Evolutionary conservation across 2,888 invertebrate genomes (phyloP).

Genomic region (Philopedon plagiatum): DNA sequence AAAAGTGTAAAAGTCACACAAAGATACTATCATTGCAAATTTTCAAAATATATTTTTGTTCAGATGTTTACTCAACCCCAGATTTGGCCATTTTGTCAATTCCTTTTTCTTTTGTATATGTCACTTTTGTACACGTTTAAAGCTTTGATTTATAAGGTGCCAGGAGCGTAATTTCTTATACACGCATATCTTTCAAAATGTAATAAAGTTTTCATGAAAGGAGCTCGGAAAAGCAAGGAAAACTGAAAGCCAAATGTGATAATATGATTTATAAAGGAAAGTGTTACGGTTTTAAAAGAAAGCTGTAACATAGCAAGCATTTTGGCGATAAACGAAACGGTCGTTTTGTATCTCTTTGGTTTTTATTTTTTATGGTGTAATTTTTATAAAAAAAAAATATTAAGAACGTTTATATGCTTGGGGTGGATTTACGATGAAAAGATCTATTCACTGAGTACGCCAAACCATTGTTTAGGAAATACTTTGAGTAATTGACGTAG

Average conservation of each 20-base stretch:
- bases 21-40: too few species aligned
- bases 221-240: conserved; percentile 5
- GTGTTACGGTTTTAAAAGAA: not conserved
- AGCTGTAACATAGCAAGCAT: not conserved
- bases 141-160: conserved; percentile 8
- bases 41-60: not conserved
- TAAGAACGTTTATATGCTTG: too few species aligned
- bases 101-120: conserved; percentile 1
- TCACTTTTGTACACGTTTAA: conserved; percentile 1
- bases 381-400: too few species aligned
- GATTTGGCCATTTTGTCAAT: not conserved
- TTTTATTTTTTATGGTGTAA: too few species aligned
- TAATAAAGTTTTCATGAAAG: conserved; percentile 15
- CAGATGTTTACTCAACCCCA: not conserved
- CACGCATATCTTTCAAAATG: conserved; percentile 18
- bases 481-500: too few species aligned
- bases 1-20: too few species aligned
- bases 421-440: too few species aligned
- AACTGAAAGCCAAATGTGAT: conserved; percentile 14
- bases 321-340: not conserved
- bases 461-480: too few species aligned
- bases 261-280: conserved; percentile 19
- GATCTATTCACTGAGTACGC: too few species aligned
- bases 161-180: conserved; percentile 18
- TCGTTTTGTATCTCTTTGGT: not conserved